Percentiles rank a stretch among this genome's conserved stretches.
phyloP scores from a whole-genome alignment of 2,113 vertebrate species.

The Tautogolabrus adspersus region DNA sequence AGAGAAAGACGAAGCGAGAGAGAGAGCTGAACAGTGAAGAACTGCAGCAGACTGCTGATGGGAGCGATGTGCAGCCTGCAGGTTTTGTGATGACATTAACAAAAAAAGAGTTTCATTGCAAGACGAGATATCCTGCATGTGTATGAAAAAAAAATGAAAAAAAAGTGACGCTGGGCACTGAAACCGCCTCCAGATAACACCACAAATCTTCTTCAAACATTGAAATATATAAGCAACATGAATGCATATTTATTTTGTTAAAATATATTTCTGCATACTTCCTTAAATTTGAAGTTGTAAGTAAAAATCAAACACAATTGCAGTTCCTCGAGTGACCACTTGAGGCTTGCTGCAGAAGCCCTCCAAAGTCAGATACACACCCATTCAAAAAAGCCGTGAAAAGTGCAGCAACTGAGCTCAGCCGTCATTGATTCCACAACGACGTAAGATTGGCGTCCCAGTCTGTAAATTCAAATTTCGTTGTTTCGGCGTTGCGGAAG shows the following conservation, averaged over 20 bases:
- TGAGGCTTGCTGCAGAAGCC: no score
- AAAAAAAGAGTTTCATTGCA: constrained; percentile 21
- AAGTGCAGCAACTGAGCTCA: no score
- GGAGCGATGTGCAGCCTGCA: constrained; percentile 23
- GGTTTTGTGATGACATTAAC: constrained; percentile 57
- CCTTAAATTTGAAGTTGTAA: no score
- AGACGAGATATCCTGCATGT: constrained; percentile 19
- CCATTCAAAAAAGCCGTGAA: no score
- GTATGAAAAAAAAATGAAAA: neutral
- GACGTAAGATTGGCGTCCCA: no score
- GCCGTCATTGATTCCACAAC: no score
- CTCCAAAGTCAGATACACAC: no score
- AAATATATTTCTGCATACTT: no score
- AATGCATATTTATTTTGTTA: neutral
- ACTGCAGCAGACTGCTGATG: constrained; percentile 37
- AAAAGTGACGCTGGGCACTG: constrained; percentile 15
- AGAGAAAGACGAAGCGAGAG: neutral
- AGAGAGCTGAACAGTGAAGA: constrained; percentile 23
- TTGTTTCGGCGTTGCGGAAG: no score
- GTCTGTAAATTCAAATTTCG: no score
- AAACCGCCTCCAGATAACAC: constrained; percentile 17
- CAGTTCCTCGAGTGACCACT: no score
- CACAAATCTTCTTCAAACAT: constrained; percentile 27
- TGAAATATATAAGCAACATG: neutral
- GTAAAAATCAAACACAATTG: no score